Evolutionary conservation across 2,888 invertebrate species (phyloP).

Genomic region (Rotaria socialis): DNA sequence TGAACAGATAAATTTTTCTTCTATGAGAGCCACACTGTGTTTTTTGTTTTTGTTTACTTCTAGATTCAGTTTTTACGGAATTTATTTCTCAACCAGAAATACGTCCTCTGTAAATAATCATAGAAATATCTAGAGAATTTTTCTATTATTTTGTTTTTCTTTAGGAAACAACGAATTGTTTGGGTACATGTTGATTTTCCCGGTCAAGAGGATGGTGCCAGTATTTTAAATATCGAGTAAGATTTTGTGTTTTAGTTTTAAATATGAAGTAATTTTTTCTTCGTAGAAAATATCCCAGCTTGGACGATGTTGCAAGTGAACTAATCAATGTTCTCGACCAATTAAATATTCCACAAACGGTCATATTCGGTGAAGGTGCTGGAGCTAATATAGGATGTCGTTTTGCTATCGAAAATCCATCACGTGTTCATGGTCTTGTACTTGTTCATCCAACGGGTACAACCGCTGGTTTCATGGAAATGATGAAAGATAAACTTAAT

Average conservation of each 20-base stretch:
- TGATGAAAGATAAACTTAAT: slow-evolving; percentile 76
- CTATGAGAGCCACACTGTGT: too few relatives aligned
- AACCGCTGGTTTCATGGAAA: slow-evolving; percentile 77
- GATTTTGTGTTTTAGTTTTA: slow-evolving; percentile 38
- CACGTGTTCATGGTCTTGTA: slow-evolving; percentile 73
- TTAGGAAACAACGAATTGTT: slow-evolving; percentile 69
- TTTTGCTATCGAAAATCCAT: slow-evolving; percentile 76
- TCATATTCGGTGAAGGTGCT: slow-evolving; percentile 80
- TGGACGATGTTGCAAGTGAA: slow-evolving; percentile 77
- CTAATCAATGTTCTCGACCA: slow-evolving; percentile 75
- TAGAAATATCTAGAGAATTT: not conserved
- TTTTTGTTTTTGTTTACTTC: slow-evolving; percentile 50
- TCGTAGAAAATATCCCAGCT: slow-evolving; percentile 69
- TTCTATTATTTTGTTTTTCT: not conserved
- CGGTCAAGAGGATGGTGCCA: slow-evolving; percentile 76
- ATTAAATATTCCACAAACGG: slow-evolving; percentile 73
- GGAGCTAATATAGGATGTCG: slow-evolving; percentile 80
- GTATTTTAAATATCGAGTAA: slow-evolving; percentile 72
- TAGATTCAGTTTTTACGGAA: slow-evolving; percentile 76
- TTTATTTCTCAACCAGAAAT: slow-evolving; percentile 77
- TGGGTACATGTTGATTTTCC: slow-evolving; percentile 76
- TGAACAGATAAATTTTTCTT: slow-evolving; percentile 49
- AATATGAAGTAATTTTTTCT: not conserved
- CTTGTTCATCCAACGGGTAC: slow-evolving; percentile 81
- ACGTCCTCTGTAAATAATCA: slow-evolving; percentile 65